Evolutionary conservation across 2,888 invertebrate genomes (phyloP).

Genomic region (Eucera pruinosa): DNA sequence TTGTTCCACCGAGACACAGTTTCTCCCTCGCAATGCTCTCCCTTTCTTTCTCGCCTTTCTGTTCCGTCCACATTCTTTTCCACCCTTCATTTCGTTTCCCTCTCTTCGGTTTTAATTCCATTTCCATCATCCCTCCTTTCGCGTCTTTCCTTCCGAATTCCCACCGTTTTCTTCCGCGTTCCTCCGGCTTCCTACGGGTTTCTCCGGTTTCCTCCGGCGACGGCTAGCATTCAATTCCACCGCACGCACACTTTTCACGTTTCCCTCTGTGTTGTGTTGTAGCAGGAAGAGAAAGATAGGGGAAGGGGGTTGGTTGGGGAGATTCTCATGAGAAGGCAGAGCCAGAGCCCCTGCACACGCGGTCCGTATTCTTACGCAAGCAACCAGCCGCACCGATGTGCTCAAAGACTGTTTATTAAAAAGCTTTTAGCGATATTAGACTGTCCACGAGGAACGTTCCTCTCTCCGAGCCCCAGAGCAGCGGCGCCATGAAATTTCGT

Average conservation of each 20-base stretch:
- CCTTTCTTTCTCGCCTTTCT: too few relatives aligned
- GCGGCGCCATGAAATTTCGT: slow-evolving; percentile 32
- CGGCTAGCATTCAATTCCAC: slow-evolving; percentile 25
- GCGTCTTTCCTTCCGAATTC: slow-evolving; percentile 12
- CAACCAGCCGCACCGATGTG: slow-evolving; percentile 40
- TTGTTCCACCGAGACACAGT: background rate
- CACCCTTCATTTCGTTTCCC: too few relatives aligned
- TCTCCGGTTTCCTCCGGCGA: background rate
- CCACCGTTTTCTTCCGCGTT: slow-evolving; percentile 6
- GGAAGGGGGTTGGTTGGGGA: background rate
- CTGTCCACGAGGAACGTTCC: slow-evolving; percentile 52
- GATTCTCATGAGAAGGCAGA: slow-evolving; percentile 36
- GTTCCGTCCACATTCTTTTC: background rate
- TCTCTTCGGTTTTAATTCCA: slow-evolving; percentile 29
- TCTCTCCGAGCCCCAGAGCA: slow-evolving; percentile 22
- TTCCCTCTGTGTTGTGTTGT: too few relatives aligned
- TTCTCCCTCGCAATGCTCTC: too few relatives aligned
- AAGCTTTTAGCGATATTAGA: slow-evolving; percentile 78
- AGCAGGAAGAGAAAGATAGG: too few relatives aligned
- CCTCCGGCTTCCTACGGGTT: slow-evolving; percentile 7
- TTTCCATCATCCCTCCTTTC: slow-evolving; percentile 13
- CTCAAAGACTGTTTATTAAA: slow-evolving; percentile 75
- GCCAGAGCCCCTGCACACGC: slow-evolving; percentile 3
- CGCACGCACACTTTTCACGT: slow-evolving; percentile 2
- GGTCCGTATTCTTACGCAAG: slow-evolving; percentile 50